Percentiles rank a stretch among this genome's conserved stretches.
Conservation (phyloP, 2,888 invertebrate species). For the Luperina nickerlii region DNA sequence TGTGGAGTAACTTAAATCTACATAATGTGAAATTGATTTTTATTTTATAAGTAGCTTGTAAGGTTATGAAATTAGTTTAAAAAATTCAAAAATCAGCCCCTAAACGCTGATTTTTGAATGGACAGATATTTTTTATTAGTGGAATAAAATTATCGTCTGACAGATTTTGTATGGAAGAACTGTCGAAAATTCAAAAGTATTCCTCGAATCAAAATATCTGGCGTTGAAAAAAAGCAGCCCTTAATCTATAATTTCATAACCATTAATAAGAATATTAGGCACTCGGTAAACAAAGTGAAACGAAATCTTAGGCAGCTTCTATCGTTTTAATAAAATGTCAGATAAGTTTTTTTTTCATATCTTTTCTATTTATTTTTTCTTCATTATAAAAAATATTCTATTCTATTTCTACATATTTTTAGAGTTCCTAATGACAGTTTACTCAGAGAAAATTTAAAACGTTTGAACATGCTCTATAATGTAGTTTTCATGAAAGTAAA, state of each 20-base stretch:
- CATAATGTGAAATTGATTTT: not conserved
- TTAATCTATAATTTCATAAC: too few relatives aligned
- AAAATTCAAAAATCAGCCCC: too few relatives aligned
- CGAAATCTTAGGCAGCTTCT: not conserved
- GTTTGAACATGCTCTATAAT: not conserved
- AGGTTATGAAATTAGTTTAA: not conserved
- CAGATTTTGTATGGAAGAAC: too few relatives aligned
- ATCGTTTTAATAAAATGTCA: not conserved
- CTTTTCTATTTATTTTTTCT: too few relatives aligned
- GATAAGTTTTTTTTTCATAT: too few relatives aligned
- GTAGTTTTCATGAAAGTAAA: conserved; percentile 19
- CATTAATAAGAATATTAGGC: not conserved
- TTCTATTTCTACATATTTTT: not conserved
- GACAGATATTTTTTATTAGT: too few relatives aligned
- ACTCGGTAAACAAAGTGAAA: not conserved
- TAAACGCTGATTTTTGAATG: not conserved
- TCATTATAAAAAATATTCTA: not conserved
- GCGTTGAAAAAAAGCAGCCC: too few relatives aligned
- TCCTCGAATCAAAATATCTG: too few relatives aligned
- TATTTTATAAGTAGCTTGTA: not conserved
- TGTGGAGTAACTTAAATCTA: not conserved
- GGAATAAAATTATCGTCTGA: too few relatives aligned
- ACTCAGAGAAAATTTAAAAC: not conserved
- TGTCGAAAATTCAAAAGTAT: too few relatives aligned
- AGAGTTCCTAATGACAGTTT: not conserved